A percentile compares a stretch with the other conserved stretches of the same genome.
These are phyloP conservation scores for Orthonyx spaldingii DNA, from an alignment of 2,113 vertebrate genomes.

Conservation along the genomic window DNA sequence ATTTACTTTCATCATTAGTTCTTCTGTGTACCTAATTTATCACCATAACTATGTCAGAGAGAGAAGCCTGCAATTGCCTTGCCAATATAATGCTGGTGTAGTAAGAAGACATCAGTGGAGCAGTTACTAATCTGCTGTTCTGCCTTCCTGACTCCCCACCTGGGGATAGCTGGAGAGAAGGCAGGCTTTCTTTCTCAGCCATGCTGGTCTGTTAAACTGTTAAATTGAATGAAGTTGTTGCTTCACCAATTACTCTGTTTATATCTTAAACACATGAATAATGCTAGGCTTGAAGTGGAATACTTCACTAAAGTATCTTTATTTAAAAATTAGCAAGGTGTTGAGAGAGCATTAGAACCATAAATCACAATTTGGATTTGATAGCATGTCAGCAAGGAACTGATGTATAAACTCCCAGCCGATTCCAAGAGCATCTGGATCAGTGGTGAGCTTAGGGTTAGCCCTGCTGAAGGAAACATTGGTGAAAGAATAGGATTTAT, in stretches of 20 bases:
- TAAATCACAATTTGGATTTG: neutral
- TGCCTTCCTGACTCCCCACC: neutral
- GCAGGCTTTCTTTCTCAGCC: neutral
- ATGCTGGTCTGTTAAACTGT: neutral
- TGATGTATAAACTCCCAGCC: neutral
- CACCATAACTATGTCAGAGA: slow-evolving; percentile 32
- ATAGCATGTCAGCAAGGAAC: neutral
- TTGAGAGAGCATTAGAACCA: neutral
- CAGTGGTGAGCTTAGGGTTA: neutral
- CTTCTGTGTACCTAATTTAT: slow-evolving; percentile 54
- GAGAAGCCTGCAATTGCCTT: slow-evolving; percentile 36
- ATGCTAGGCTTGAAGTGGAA: neutral
- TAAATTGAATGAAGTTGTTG: neutral
- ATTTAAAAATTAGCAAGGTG: neutral
- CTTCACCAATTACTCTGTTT: neutral
- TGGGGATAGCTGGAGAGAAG: neutral
- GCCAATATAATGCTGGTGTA: neutral
- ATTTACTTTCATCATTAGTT: slow-evolving; percentile 55
- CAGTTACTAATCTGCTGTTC: neutral
- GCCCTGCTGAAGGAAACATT: neutral
- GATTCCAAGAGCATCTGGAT: neutral
- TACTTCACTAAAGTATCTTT: neutral
- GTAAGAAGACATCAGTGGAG: neutral
- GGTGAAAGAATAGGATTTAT: neutral
- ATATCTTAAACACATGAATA: neutral